These are phyloP conservation scores for Macrosiphum euphorbiae DNA, from an alignment of 2,888 invertebrate genomes.

Conservation along the genomic window DNA sequence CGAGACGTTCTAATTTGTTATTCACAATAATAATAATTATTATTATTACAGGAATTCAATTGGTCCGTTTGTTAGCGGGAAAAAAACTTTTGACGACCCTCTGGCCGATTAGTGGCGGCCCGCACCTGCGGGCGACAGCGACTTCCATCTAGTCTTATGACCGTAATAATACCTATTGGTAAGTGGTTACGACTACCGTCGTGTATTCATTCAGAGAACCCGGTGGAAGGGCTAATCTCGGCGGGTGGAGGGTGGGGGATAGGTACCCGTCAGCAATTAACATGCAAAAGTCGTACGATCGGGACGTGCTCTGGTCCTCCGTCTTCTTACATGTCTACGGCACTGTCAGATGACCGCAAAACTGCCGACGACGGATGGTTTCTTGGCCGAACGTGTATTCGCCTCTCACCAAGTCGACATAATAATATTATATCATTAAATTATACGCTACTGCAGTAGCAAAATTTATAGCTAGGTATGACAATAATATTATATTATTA, in stretches of 20 bases:
- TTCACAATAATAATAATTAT: not conserved
- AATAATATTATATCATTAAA: not conserved
- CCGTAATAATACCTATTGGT: not conserved
- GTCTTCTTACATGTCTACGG: not conserved
- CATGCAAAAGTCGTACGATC: conserved; percentile 26
- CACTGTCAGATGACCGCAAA: not conserved
- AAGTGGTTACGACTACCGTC: not conserved
- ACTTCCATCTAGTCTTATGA: not conserved
- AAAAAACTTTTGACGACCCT: not conserved
- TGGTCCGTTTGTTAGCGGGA: not conserved
- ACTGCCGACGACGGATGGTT: not conserved
- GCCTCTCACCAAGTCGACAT: not conserved
- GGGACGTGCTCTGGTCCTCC: not conserved
- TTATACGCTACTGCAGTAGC: not conserved
- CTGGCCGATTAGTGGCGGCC: not conserved
- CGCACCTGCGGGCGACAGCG: not conserved
- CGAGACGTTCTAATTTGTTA: not conserved
- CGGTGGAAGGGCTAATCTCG: not conserved
- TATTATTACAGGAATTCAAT: not conserved
- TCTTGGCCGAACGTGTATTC: not conserved
- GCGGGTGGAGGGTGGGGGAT: too few relatives aligned
- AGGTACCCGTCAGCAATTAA: not conserved
- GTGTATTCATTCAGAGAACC: not conserved
- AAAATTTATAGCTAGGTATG: not conserved
- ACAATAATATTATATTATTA: not conserved